A percentile compares a stretch with the other conserved stretches of the same genome.
These are phyloP conservation scores for Drosophila sordidula DNA, from an alignment of 2,888 invertebrate species.

Conservation along the genomic window DNA sequence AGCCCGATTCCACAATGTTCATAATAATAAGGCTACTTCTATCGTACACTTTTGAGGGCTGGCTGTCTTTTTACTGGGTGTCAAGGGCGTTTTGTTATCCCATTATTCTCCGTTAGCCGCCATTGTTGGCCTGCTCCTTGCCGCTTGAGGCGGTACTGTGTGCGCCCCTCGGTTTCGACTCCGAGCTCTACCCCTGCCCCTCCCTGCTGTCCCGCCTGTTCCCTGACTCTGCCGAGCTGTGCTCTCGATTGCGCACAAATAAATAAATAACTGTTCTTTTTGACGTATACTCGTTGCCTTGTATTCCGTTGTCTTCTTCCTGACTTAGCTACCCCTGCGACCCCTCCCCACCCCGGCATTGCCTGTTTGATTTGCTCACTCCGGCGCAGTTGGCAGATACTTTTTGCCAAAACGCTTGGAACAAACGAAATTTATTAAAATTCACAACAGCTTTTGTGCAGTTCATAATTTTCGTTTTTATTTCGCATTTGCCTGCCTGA, in stretches of 20 bases:
- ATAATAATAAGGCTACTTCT: conserved; percentile 81
- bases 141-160: conserved; percentile 36
- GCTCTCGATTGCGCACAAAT: conserved; percentile 75
- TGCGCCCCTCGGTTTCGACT: conserved; percentile 10
- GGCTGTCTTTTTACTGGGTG: conserved; percentile 83
- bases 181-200: neutral
- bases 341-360: neutral
- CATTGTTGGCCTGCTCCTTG: conserved; percentile 56
- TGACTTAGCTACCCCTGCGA: conserved; percentile 39
- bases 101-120: conserved; percentile 81
- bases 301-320: conserved; percentile 22
- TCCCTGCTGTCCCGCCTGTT: neutral
- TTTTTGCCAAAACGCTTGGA: conserved; percentile 43
- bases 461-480: conserved; percentile 82
- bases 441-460: conserved; percentile 81
- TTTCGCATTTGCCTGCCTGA: conserved; percentile 71
- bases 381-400: conserved; percentile 63
- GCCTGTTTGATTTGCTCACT: conserved; percentile 74
- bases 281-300: conserved; percentile 71
- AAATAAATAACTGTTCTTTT: conserved; percentile 82
- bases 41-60: conserved; percentile 71
- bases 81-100: conserved; percentile 84
- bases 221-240: conserved; percentile 34
- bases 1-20: conserved; percentile 65
- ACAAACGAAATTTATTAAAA: conserved; percentile 80